phyloP scores from a whole-genome alignment of 1,140 invertebrate genomes.

The Cephus cinctus region DNA sequence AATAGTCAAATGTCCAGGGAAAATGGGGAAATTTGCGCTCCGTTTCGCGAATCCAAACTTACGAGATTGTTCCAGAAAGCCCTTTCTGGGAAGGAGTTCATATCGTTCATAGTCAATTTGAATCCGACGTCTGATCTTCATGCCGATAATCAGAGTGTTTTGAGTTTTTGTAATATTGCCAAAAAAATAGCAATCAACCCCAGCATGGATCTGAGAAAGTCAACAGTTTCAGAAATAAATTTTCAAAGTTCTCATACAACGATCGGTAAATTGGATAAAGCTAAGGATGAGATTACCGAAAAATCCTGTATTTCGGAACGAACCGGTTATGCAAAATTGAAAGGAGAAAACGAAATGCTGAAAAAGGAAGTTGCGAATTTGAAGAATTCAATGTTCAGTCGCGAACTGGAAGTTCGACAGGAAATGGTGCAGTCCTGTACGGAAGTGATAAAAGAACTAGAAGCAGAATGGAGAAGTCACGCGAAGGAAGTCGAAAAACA shows the following conservation, averaged over 20 bases:
- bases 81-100: constrained; percentile 64
- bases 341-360: constrained; percentile 22
- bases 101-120: constrained; percentile 78
- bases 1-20: constrained; percentile 28
- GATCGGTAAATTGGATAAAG: too few species aligned
- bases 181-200: constrained; percentile 57
- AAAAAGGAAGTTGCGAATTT: neutral
- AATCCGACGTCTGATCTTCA: constrained; percentile 63
- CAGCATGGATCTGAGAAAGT: constrained; percentile 12
- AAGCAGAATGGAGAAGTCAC: constrained; percentile 33
- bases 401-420: constrained; percentile 36
- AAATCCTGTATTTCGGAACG: too few species aligned
- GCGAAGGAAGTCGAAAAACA: constrained; percentile 29
- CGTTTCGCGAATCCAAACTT: constrained; percentile 74
- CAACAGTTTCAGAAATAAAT: neutral
- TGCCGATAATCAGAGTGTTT: constrained; percentile 74
- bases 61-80: constrained; percentile 56
- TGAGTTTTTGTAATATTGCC: constrained; percentile 67
- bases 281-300: too few species aligned
- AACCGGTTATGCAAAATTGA: constrained; percentile 16
- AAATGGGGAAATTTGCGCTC: constrained; percentile 39
- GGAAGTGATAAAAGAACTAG: constrained; percentile 29
- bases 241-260: neutral
- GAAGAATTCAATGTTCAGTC: constrained; percentile 10
- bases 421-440: constrained; percentile 34